Evolutionary conservation across 2,797 vertebrate genomes (phyloP).

Genomic region (Sebastes taczanowskii): DNA sequence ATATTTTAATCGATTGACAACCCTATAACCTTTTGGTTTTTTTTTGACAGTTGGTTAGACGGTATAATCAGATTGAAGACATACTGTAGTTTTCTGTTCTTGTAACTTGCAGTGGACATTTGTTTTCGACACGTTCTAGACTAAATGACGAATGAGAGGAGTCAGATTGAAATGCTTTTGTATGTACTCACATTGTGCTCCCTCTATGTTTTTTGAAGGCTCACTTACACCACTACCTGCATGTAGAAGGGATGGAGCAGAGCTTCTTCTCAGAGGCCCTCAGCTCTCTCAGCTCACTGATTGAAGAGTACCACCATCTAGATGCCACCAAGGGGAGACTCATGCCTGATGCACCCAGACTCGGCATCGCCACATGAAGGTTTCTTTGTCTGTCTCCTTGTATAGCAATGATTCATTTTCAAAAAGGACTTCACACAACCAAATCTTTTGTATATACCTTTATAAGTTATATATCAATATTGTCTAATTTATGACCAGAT

Average conservation of each 20-base stretch:
- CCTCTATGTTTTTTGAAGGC: constrained; percentile 78
- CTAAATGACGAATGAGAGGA: not conserved
- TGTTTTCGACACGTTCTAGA: not conserved
- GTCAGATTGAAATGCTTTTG: not conserved
- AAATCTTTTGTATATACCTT: constrained; percentile 30
- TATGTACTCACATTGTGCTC: not conserved
- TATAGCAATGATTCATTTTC: not conserved
- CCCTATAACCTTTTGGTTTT: fast-evolving
- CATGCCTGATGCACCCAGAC: constrained; percentile 78
- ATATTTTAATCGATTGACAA: too few species aligned
- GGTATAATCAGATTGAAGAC: not conserved
- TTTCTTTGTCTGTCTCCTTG: not conserved
- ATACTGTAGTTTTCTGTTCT: not conserved
- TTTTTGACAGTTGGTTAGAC: not conserved
- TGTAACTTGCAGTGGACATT: too few species aligned
- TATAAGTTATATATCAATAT: constrained; percentile 22
- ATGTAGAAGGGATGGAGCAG: constrained; percentile 92
- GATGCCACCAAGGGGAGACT: constrained; percentile 81
- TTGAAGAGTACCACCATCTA: constrained; percentile 90
- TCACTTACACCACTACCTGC: constrained; percentile 95
- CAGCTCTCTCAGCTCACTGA: constrained; percentile 87
- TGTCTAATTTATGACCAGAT: constrained; percentile 22
- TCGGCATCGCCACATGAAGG: constrained; percentile 83
- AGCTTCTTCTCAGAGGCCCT: constrained; percentile 88
- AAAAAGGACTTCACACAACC: constrained; percentile 27